Percentiles rank a stretch among this genome's conserved stretches.
phyloP scores from a whole-genome alignment of 2,888 invertebrate species.

The Aelia acuminata region DNA sequence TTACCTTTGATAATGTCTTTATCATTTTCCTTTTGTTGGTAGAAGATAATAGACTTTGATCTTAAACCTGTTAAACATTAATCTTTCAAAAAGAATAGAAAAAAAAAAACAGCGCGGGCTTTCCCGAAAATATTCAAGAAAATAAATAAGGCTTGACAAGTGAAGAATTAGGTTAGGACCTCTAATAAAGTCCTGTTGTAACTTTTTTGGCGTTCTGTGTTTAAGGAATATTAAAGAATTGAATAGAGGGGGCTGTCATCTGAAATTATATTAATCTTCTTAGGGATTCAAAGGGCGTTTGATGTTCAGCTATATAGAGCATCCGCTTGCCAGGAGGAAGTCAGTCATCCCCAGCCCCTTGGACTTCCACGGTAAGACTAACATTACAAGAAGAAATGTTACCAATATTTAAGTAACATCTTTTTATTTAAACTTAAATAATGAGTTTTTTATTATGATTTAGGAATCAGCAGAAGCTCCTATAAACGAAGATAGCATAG shows the following conservation, averaged over 20 bases:
- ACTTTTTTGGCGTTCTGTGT: background rate
- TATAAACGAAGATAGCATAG: background rate
- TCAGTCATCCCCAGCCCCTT: slow-evolving; percentile 2
- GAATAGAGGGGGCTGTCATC: slow-evolving; percentile 52
- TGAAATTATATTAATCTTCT: slow-evolving; percentile 53
- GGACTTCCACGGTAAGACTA: slow-evolving; percentile 12
- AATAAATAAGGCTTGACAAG: slow-evolving; percentile 31
- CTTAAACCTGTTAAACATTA: slow-evolving; percentile 8
- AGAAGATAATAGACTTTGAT: background rate
- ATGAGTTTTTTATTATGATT: background rate
- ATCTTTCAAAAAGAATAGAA: background rate
- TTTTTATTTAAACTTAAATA: background rate
- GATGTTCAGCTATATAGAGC: slow-evolving; percentile 40
- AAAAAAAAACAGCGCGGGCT: background rate
- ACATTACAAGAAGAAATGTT: background rate
- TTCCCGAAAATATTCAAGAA: background rate
- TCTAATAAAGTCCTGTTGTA: slow-evolving; percentile 22
- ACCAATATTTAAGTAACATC: background rate
- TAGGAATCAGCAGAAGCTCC: too few relatives aligned
- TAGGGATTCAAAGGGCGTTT: slow-evolving; percentile 48
- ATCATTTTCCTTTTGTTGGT: background rate
- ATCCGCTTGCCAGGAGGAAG: slow-evolving; percentile 14
- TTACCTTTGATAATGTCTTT: background rate
- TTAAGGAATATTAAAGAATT: slow-evolving; percentile 52
- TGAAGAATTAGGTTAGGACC: slow-evolving; percentile 33